phyloP scores from a whole-genome alignment of 2,888 invertebrate species.

The Amaurobius ferox region DNA sequence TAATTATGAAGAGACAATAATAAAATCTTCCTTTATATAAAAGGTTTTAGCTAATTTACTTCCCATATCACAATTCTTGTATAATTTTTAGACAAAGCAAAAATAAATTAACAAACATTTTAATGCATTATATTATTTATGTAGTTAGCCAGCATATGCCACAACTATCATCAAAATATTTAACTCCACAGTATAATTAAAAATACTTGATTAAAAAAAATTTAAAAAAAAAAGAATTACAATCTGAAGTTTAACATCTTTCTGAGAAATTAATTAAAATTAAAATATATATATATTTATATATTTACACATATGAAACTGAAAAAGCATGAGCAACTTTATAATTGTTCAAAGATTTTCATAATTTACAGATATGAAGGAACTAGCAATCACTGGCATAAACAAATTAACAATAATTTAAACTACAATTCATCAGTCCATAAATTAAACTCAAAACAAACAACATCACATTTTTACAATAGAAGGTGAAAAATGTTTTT shows the following conservation, averaged over 20 bases:
- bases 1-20: not conserved
- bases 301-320: not conserved
- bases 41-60: too few species aligned
- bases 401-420: not conserved
- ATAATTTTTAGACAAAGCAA: too few species aligned
- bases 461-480: not conserved
- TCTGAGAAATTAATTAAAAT: not conserved
- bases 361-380: not conserved
- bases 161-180: too few species aligned
- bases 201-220: too few species aligned
- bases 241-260: too few species aligned
- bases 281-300: not conserved
- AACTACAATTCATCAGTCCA: not conserved
- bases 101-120: too few species aligned
- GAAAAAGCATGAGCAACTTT: not conserved
- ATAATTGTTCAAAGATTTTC: not conserved
- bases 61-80: too few species aligned
- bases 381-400: constrained; percentile 10
- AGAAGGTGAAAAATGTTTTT: not conserved
- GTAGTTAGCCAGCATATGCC: too few species aligned
- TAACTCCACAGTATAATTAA: not conserved
- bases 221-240: too few species aligned
- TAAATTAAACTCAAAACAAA: not conserved
- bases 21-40: not conserved
- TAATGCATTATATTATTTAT: too few species aligned